A percentile compares a stretch with the other conserved stretches of the same genome.
Evolutionary conservation across 2,888 invertebrate genomes (phyloP).

Genomic region (Acanthosepion lycidas): DNA sequence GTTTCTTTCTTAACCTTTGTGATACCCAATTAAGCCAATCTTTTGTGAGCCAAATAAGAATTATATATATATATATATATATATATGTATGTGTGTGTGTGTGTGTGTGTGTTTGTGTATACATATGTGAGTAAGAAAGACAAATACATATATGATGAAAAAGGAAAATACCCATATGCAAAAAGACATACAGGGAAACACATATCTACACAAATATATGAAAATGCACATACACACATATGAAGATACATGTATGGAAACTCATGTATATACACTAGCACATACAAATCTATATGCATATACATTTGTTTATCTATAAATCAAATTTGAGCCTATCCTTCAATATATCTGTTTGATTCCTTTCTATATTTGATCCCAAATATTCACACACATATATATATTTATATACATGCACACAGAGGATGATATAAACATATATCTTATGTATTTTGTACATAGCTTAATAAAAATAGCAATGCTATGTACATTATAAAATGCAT

Average conservation of each 20-base stretch:
- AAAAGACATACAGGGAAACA: neutral
- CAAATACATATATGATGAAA: neutral
- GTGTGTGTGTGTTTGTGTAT: neutral
- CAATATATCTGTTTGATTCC: too few relatives aligned
- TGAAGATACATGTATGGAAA: neutral
- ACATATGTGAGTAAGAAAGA: neutral
- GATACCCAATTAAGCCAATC: too few relatives aligned
- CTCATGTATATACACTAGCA: neutral
- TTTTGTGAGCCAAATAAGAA: too few relatives aligned
- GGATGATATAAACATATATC: neutral
- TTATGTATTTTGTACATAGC: neutral
- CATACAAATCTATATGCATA: neutral
- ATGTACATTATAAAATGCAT: neutral
- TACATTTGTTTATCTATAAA: neutral
- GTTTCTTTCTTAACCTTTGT: too few relatives aligned
- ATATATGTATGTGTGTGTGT: neutral
- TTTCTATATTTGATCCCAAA: neutral
- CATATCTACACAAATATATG: neutral
- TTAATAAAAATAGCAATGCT: neutral
- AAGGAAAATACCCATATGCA: neutral
- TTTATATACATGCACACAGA: neutral
- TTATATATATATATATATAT: neutral
- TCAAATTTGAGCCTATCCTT: too few relatives aligned
- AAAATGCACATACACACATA: neutral
- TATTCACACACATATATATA: neutral